Conservation (phyloP, 2,113 vertebrate species). For the Trogon surrucura region DNA sequence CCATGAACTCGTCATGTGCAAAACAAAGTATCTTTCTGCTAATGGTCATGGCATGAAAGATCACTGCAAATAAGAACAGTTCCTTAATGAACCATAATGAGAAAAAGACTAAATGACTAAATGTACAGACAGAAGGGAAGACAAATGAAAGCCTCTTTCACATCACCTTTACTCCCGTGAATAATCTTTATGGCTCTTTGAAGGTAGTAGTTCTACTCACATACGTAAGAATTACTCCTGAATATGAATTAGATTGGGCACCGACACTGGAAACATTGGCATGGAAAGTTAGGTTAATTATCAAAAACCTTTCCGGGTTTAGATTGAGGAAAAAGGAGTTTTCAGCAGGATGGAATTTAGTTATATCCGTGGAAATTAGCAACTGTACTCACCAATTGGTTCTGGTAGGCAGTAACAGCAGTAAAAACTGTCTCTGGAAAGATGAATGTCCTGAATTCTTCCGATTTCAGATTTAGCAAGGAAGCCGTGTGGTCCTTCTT, state of each 20-base stretch:
- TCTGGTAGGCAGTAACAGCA: constrained; percentile 98
- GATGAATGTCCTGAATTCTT: constrained; percentile 97
- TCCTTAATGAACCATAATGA: constrained; percentile 28
- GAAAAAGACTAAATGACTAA: constrained; percentile 9
- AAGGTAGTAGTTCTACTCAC: background rate
- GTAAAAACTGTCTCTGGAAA: constrained; percentile 98
- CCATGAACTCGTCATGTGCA: constrained; percentile 29
- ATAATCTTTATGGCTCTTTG: background rate
- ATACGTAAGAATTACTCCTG: background rate
- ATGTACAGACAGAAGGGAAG: background rate
- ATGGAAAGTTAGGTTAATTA: background rate
- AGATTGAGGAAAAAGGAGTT: background rate
- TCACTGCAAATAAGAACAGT: background rate
- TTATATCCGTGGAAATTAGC: background rate
- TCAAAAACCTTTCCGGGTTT: background rate
- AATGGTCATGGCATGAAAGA: background rate
- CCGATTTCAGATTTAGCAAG: constrained; percentile 95
- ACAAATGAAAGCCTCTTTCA: background rate
- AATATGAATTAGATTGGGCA: background rate
- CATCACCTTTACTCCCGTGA: background rate
- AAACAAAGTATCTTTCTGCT: background rate
- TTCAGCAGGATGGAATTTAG: background rate
- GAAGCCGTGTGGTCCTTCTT: constrained; percentile 99
- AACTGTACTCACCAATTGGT: constrained; percentile 89
- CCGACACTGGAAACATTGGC: background rate